Percentiles rank a stretch among this genome's conserved stretches.
phyloP scores from a whole-genome alignment of 1,140 invertebrate species.

The Nomia melanderi region DNA sequence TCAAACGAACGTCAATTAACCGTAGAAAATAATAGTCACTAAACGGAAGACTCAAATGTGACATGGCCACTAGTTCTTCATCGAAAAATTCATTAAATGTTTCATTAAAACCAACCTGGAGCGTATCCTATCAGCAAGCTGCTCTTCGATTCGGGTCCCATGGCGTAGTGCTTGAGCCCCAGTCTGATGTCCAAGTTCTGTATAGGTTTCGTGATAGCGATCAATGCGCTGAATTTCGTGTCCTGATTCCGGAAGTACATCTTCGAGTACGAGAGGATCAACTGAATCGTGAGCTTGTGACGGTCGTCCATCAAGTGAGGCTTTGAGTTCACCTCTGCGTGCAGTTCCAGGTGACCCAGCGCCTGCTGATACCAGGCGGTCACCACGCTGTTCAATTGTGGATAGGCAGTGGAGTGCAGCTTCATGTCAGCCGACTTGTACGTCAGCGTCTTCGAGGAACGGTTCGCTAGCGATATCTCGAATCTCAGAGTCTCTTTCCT shows the following conservation, averaged over 20 bases:
- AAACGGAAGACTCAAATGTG: too few relatives aligned
- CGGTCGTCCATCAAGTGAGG: conserved; percentile 80
- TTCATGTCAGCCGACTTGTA: conserved; percentile 83
- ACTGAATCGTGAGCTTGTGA: conserved; percentile 82
- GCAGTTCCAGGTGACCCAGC: conserved; percentile 81
- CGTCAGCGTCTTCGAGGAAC: conserved; percentile 83
- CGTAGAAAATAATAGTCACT: too few relatives aligned
- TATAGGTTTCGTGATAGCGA: conserved; percentile 79
- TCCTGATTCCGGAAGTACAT: conserved; percentile 78
- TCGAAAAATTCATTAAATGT: too few relatives aligned
- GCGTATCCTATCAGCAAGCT: conserved; percentile 79
- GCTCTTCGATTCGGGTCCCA: conserved; percentile 72
- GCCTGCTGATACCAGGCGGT: conserved; percentile 84
- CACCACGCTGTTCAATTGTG: conserved; percentile 87
- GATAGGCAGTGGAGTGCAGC: conserved; percentile 88
- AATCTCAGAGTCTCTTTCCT: conserved; percentile 86
- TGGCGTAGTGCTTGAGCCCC: conserved; percentile 72
- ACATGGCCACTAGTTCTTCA: too few relatives aligned
- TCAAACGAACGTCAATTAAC: too few relatives aligned
- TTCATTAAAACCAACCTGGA: conserved; percentile 67
- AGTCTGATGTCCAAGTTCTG: conserved; percentile 81
- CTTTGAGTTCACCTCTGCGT: conserved; percentile 80
- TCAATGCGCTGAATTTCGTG: conserved; percentile 76
- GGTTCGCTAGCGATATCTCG: conserved; percentile 85
- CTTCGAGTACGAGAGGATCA: conserved; percentile 82